Percentiles rank a stretch among this genome's conserved stretches.
These are phyloP conservation scores for Micronycteris hirsuta DNA, from an alignment of 2,113 vertebrate genomes.

Conservation along the genomic window DNA sequence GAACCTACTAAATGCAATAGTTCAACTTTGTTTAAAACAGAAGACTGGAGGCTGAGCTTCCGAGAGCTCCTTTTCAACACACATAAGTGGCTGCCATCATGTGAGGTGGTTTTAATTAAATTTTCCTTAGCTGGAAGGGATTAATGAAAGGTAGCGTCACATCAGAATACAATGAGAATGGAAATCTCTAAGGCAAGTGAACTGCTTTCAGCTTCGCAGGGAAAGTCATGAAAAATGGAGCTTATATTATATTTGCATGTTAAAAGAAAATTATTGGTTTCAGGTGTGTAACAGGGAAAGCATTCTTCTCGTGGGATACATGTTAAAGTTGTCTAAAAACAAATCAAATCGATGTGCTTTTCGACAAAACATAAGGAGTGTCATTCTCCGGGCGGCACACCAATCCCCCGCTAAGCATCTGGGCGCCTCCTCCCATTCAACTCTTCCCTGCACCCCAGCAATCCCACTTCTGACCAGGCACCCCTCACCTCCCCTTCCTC, in stretches of 20 bases:
- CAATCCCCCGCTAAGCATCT: not conserved
- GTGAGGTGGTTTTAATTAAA: conserved; percentile 66
- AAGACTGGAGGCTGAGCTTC: not conserved
- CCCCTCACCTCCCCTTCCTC: not conserved
- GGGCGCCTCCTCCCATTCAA: not conserved
- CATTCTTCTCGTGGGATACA: conserved; percentile 38
- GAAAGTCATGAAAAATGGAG: not conserved
- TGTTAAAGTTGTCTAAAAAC: not conserved
- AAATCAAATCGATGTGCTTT: not conserved
- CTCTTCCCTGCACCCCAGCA: not conserved
- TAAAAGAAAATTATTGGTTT: conserved; percentile 66
- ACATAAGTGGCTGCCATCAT: conserved; percentile 9
- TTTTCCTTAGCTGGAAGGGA: conserved; percentile 65
- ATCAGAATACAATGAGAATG: conserved; percentile 39
- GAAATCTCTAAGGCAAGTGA: conserved; percentile 40
- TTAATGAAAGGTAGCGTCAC: conserved; percentile 61
- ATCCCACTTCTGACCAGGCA: not conserved
- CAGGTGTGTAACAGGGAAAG: conserved; percentile 41
- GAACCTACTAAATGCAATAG: not conserved
- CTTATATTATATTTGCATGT: conserved; percentile 42
- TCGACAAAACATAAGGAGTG: not conserved
- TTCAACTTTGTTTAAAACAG: not conserved
- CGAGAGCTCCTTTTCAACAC: not conserved
- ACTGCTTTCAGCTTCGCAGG: not conserved
- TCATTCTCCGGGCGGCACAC: not conserved